Evolutionary conservation across 2,888 invertebrate genomes (phyloP).

Genomic region (Ferdinandea cuprea): DNA sequence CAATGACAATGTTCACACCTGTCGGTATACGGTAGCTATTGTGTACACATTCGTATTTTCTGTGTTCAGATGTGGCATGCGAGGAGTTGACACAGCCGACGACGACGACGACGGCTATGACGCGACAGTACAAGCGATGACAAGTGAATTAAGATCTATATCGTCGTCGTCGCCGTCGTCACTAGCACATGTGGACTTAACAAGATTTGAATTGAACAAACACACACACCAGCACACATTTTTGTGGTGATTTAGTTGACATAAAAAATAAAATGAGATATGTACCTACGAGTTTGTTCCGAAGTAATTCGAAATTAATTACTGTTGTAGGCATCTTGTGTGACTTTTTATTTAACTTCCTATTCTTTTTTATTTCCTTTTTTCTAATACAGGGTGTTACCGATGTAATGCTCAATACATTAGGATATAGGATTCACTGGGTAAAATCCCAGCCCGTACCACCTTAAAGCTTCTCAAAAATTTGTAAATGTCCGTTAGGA

Average conservation of each 20-base stretch:
- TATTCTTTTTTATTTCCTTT: no score
- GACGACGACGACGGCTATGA: no score
- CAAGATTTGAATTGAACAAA: conserved; percentile 5
- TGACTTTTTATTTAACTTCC: not conserved
- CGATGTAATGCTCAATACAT: no score
- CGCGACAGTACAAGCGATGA: conserved; percentile 1
- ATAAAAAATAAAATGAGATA: no score
- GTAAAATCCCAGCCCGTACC: no score
- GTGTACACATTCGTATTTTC: conserved; percentile 1
- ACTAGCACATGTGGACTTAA: conserved; percentile 22
- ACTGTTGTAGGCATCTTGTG: not conserved
- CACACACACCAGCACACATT: not conserved
- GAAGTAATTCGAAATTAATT: conserved; percentile 55
- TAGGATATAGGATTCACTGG: no score
- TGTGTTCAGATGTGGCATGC: conserved; percentile 3
- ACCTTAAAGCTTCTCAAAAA: no score
- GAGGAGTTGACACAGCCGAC: conserved; percentile 17
- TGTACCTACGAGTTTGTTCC: no score
- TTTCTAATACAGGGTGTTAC: no score
- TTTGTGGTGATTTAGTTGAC: conserved; percentile 4
- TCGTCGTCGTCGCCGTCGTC: conserved; percentile 30
- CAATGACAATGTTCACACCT: conserved; percentile 61
- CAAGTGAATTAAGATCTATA: conserved; percentile 39
- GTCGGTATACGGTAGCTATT: conserved; percentile 19
- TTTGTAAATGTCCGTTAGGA: no score